These are phyloP conservation scores for Dolichotis patagonum DNA, from an alignment of 2,113 vertebrate genomes.

Conservation along the genomic window DNA sequence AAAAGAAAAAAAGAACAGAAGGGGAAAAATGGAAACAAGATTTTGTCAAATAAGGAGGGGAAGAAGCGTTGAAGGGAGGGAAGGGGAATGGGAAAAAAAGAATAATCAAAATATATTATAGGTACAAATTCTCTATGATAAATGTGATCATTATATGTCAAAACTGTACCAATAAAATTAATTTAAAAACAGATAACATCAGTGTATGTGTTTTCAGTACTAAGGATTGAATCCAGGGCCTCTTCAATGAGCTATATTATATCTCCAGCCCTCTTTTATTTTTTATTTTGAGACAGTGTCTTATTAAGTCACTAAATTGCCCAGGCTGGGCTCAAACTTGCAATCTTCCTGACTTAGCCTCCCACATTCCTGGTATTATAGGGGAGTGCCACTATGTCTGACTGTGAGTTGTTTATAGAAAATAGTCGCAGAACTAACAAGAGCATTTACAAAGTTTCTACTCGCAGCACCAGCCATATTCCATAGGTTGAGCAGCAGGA, in stretches of 20 bases:
- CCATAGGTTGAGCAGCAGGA: neutral
- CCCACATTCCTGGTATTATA: neutral
- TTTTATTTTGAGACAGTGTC: neutral
- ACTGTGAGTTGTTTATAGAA: neutral
- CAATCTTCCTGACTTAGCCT: neutral
- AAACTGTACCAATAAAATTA: neutral
- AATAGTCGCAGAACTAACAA: neutral
- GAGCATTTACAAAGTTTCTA: neutral
- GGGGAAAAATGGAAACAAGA: neutral
- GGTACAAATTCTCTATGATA: neutral
- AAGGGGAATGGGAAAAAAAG: neutral
- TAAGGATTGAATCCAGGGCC: neutral
- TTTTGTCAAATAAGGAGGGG: neutral
- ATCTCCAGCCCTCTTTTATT: neutral
- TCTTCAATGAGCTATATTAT: neutral
- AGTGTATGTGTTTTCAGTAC: neutral
- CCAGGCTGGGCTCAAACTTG: neutral
- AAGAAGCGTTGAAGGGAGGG: neutral
- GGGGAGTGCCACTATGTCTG: neutral
- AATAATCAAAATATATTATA: neutral
- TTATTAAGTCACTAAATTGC: neutral
- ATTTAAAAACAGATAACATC: neutral
- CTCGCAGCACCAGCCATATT: fast-evolving
- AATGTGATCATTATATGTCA: neutral
- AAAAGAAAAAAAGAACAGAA: neutral